Evolutionary conservation across 1,140 invertebrate genomes (phyloP), one percentile per base, ranked within the genome.

Genomic region (Cydia fagiglandana): DNA sequence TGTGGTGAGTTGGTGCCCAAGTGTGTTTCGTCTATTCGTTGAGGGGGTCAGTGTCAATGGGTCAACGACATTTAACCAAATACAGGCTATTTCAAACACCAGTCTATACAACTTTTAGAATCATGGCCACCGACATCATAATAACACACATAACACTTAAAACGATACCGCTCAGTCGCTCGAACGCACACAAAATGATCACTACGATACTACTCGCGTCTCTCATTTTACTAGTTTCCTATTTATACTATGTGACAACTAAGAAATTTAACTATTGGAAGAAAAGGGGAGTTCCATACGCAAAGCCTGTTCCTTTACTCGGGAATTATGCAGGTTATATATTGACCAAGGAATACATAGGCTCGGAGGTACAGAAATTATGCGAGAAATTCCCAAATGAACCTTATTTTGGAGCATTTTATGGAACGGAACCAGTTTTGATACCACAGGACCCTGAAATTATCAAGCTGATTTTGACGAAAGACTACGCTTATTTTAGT

Each of bases 401-500:
- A 45, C 87, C 89, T 0, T 91, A 88, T 74, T 82, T 93, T 45
- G 93, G 92, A 17, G 86, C 88, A 0, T 93, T 84, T 73, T 85
- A 87, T n/a, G 88, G 90, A 0, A 84, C 87, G 0, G 86, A 89
- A 73, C 92, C 93, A 0, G 83, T 85, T 53, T 79, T 94, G 4
- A 84, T 94, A 1, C 73, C 94, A 0, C 82, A 89, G 73, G 91
- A 92, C 79, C 91, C 89, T 0, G 89, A 94, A 64, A 75, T 94
- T 1, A 91, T 94, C 17, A 94, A 93, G 79, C 77, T 86, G 4
- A 85, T 94, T 5, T 78, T 91, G 5, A 85, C 94, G 13, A 92
- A 91, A 76, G 93, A 94, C 78, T 94, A 94, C 79, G 85, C 90
- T n/a, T 88, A 91, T 77, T 94, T 94, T 79, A 87, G 88, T 61